phyloP scores from a whole-genome alignment of 2,797 vertebrate genomes.

The Sebastes dallii region DNA sequence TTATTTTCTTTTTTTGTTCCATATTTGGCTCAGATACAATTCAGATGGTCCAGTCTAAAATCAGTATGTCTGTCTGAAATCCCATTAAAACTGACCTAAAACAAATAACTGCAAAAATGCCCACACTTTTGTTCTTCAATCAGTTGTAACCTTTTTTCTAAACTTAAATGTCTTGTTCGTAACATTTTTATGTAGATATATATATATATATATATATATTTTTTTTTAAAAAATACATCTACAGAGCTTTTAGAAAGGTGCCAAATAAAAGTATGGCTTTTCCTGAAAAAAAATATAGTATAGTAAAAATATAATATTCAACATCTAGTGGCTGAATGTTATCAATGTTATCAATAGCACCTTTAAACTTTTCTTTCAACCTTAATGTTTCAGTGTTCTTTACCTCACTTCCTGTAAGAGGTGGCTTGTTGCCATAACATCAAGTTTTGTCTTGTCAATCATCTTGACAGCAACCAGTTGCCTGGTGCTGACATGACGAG shows the following conservation, averaged over 20 bases:
- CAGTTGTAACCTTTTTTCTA: background rate
- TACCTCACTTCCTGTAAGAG: slow-evolving; percentile 90
- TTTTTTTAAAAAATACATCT: no score
- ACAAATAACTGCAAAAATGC: background rate
- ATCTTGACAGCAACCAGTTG: slow-evolving; percentile 91
- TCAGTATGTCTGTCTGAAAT: background rate
- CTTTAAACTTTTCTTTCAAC: background rate
- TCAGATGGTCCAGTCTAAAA: background rate
- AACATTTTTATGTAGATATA: no score
- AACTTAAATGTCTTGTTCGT: background rate
- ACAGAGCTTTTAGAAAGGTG: no score
- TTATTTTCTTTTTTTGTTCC: background rate
- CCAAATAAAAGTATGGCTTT: no score
- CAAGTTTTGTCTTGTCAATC: slow-evolving; percentile 91
- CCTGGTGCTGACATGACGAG: slow-evolving; percentile 87
- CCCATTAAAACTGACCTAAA: background rate
- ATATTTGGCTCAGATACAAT: background rate
- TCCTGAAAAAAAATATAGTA: no score
- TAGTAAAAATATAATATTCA: no score
- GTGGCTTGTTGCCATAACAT: slow-evolving; percentile 83
- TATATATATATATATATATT: no score
- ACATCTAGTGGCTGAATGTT: no score
- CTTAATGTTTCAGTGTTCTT: background rate
- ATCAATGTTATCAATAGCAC: no score
- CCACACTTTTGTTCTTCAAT: background rate